A percentile compares a stretch with the other conserved stretches of the same genome.
These are phyloP conservation scores for Centruroides vittatus DNA, from an alignment of 1,140 invertebrate genomes.

Conservation along the genomic window DNA sequence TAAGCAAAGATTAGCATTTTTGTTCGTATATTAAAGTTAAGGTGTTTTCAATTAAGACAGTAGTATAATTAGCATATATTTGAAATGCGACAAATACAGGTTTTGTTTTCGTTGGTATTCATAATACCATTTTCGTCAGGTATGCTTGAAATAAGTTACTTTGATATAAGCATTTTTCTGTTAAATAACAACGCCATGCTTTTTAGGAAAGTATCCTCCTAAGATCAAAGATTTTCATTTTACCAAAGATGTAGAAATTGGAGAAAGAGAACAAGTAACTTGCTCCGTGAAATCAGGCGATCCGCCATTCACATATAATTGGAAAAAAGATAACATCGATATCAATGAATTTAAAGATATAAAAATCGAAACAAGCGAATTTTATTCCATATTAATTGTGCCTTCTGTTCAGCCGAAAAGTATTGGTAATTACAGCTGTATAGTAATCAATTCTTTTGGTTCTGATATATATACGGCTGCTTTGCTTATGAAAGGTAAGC, in stretches of 20 bases:
- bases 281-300: slow-evolving; percentile 15
- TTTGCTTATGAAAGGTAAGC: neutral
- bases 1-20: too few species aligned
- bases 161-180: too few species aligned
- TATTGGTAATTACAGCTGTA: slow-evolving; percentile 8
- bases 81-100: too few species aligned
- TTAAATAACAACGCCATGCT: too few species aligned
- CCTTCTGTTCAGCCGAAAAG: neutral
- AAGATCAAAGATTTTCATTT: slow-evolving; percentile 9
- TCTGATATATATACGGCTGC: neutral
- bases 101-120: too few species aligned
- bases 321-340: slow-evolving; percentile 8
- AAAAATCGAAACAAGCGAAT: neutral
- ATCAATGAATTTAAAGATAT: neutral
- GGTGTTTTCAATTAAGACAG: too few species aligned
- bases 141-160: too few species aligned
- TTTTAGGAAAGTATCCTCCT: neutral
- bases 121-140: too few species aligned
- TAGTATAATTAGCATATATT: too few species aligned
- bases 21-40: too few species aligned
- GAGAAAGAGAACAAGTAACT: slow-evolving; percentile 43
- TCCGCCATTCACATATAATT: slow-evolving; percentile 15
- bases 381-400: too few species aligned
- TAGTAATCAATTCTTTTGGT: slow-evolving; percentile 1
- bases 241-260: slow-evolving; percentile 42